Percentiles rank a stretch among this genome's conserved stretches.
Conservation (phyloP, 2,888 invertebrate genomes). For the Chymomyza fuscimana region DNA sequence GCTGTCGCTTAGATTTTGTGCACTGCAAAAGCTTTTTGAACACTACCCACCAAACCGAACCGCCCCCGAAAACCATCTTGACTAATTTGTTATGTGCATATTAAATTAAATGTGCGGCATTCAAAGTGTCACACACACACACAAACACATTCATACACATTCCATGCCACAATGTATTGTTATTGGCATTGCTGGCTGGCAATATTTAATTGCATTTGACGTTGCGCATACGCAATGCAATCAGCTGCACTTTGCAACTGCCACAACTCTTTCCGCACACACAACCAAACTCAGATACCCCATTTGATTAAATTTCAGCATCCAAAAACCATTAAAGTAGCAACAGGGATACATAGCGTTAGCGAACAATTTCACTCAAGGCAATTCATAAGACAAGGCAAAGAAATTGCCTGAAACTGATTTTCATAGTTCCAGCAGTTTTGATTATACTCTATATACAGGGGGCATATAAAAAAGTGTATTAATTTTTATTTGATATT, state of each 20-base stretch:
- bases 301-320: constrained; percentile 22
- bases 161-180: constrained; percentile 10
- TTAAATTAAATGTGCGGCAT: constrained; percentile 60
- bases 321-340: not conserved
- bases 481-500: no score
- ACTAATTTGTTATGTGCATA: constrained; percentile 75
- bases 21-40: constrained; percentile 22
- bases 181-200: constrained; percentile 37
- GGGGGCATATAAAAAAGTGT: no score
- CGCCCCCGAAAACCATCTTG: constrained; percentile 24
- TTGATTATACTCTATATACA: not conserved
- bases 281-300: not conserved
- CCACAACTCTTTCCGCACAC: not conserved
- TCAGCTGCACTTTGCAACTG: not conserved
- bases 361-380: not conserved
- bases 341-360: not conserved
- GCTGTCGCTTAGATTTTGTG: constrained; percentile 36
- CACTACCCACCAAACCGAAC: not conserved
- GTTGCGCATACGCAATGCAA: constrained; percentile 12
- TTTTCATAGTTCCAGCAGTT: not conserved
- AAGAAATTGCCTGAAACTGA: not conserved
- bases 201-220: constrained; percentile 57
- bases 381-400: not conserved
- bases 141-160: constrained; percentile 35
- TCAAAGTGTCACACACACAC: constrained; percentile 54